phyloP scores from a whole-genome alignment of 2,888 invertebrate genomes.

The Oxyscelio sp. region DNA sequence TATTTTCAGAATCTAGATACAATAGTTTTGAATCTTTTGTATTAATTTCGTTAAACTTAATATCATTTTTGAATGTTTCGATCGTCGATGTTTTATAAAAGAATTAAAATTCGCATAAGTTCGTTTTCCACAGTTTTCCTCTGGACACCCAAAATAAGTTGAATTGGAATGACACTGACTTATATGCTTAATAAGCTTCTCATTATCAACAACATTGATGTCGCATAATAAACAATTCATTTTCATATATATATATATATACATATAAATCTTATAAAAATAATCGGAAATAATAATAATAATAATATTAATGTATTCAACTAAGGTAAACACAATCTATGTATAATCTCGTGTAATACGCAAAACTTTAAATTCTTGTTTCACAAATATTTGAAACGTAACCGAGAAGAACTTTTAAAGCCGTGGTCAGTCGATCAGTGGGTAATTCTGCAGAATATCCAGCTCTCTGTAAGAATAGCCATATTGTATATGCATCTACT shows the following conservation, averaged over 20 bases:
- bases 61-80: not conserved
- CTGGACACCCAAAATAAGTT: not conserved
- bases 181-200: conserved; percentile 11
- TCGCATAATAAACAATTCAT: conserved; percentile 8
- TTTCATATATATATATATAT: too few species aligned
- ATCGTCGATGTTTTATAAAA: conserved; percentile 7
- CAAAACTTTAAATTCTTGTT: too few species aligned
- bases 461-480: conserved; percentile 57
- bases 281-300: too few species aligned
- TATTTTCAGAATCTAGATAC: not conserved
- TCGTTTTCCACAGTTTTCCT: conserved; percentile 1
- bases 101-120: conserved; percentile 4
- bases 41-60: too few species aligned
- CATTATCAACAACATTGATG: not conserved
- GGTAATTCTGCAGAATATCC: conserved; percentile 36
- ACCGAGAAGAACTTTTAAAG: conserved; percentile 13
- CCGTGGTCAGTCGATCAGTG: conserved; percentile 4
- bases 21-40: too few species aligned
- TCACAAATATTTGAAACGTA: conserved; percentile 13
- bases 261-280: too few species aligned
- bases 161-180: conserved; percentile 2
- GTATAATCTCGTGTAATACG: too few species aligned
- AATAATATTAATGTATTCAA: too few species aligned
- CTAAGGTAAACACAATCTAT: too few species aligned
- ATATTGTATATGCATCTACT: conserved; percentile 35